Conservation (phyloP, 2,888 invertebrate genomes). For the Spodoptera littoralis region DNA sequence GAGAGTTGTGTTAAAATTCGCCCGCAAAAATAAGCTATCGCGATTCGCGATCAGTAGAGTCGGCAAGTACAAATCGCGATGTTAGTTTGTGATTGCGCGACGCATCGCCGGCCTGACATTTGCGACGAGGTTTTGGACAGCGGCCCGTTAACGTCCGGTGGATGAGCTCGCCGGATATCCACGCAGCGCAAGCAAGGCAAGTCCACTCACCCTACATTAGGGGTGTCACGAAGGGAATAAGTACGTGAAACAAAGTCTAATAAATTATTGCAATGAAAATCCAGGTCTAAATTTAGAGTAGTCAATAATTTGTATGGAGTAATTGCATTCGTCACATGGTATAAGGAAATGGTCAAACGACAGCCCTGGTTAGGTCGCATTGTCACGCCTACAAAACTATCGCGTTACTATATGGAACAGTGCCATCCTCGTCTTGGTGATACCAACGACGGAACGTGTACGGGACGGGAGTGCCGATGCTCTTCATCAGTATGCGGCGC, state of each 20-base stretch:
- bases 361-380: conserved; percentile 41
- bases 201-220: conserved; percentile 67
- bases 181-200: conserved; percentile 43
- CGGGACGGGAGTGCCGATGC: conserved; percentile 61
- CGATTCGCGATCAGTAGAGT: conserved; percentile 40
- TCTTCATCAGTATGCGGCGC: conserved; percentile 79
- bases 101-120: conserved; percentile 59
- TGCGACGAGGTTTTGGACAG: conserved; percentile 68
- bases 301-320: conserved; percentile 20
- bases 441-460: conserved; percentile 50
- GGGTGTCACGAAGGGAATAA: conserved; percentile 33
- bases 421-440: conserved; percentile 53
- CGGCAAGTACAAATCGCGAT: conserved; percentile 44
- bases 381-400: conserved; percentile 43
- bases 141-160: conserved; percentile 81
- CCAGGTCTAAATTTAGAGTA: neutral
- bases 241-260: conserved; percentile 1
- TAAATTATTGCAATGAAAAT: neutral
- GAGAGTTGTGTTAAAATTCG: conserved; percentile 31
- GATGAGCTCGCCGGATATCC: conserved; percentile 83
- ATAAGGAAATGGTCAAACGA: conserved; percentile 32
- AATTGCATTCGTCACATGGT: conserved; percentile 15
- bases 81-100: conserved; percentile 49
- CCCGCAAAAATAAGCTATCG: conserved; percentile 39
- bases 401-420: conserved; percentile 50